Percentiles rank a stretch among this genome's conserved stretches.
phyloP scores from a whole-genome alignment of 2,888 invertebrate genomes.

The Allacma fusca region DNA sequence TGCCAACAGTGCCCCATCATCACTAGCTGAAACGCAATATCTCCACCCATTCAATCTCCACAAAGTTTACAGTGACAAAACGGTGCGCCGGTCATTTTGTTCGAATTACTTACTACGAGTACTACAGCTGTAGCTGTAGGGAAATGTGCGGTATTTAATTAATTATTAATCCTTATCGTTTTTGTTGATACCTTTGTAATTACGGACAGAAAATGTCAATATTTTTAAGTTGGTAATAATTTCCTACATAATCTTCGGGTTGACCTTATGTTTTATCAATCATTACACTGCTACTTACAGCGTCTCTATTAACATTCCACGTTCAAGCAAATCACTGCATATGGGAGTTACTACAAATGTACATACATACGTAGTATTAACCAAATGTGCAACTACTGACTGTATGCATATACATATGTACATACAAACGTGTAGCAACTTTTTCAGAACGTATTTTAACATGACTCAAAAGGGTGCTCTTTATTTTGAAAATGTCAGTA shows the following conservation, averaged over 20 bases:
- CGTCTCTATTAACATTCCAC: not conserved
- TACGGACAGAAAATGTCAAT: constrained; percentile 23
- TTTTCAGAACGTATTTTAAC: too few species aligned
- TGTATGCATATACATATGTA: too few species aligned
- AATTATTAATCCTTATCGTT: constrained; percentile 36
- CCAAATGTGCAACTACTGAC: too few species aligned
- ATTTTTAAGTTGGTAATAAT: constrained; percentile 24
- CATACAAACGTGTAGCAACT: too few species aligned
- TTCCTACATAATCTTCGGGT: constrained; percentile 19
- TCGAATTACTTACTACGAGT: constrained; percentile 58
- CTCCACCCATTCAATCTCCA: constrained; percentile 61
- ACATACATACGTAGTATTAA: too few species aligned
- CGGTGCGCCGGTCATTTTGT: constrained; percentile 58
- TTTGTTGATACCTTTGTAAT: constrained; percentile 36
- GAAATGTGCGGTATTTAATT: constrained; percentile 14
- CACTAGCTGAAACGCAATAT: constrained; percentile 50
- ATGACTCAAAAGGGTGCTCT: too few species aligned
- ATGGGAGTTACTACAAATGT: too few species aligned
- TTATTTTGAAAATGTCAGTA: too few species aligned
- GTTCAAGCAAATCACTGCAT: too few species aligned
- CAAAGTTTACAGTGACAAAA: constrained; percentile 59
- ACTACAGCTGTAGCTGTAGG: constrained; percentile 35
- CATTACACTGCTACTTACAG: not conserved
- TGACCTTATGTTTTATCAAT: not conserved
- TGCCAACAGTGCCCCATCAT: constrained; percentile 24